A percentile compares a stretch with the other conserved stretches of the same genome.
phyloP scores from a whole-genome alignment of 2,888 invertebrate genomes.

The Dolichomitus sp. region DNA sequence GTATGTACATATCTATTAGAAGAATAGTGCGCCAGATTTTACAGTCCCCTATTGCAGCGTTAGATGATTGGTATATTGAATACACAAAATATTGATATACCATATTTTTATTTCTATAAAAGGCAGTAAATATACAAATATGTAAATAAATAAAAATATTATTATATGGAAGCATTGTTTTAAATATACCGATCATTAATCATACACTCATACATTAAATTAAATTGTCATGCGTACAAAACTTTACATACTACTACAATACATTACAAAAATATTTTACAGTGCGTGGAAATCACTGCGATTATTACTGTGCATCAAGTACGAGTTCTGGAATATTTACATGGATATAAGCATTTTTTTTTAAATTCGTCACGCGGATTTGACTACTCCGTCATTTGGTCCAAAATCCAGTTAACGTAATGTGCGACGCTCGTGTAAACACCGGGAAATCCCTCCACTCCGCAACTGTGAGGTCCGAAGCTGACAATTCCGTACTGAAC shows the following conservation, averaged over 20 bases:
- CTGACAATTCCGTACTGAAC: slow-evolving; percentile 76
- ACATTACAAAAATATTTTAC: background rate
- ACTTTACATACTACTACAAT: background rate
- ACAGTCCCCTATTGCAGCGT: background rate
- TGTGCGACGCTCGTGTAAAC: slow-evolving; percentile 74
- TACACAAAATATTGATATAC: background rate
- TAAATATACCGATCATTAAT: background rate
- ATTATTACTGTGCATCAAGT: background rate
- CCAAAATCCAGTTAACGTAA: slow-evolving; percentile 74
- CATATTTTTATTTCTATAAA: background rate
- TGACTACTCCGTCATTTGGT: slow-evolving; percentile 66
- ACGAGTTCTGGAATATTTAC: slow-evolving; percentile 10
- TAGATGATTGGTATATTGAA: background rate
- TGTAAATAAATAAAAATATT: background rate
- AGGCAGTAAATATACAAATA: background rate
- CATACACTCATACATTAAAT: background rate
- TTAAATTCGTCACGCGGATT: background rate
- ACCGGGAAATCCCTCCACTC: slow-evolving; percentile 66
- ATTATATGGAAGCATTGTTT: background rate
- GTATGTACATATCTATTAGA: background rate
- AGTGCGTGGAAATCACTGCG: background rate
- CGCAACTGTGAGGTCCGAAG: slow-evolving; percentile 75
- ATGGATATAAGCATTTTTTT: background rate
- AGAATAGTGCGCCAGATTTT: background rate
- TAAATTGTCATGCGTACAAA: background rate